A percentile compares a stretch with the other conserved stretches of the same genome.
These are phyloP conservation scores for Calonectris borealis DNA, from an alignment of 2,113 vertebrate genomes.

Conservation along the genomic window DNA sequence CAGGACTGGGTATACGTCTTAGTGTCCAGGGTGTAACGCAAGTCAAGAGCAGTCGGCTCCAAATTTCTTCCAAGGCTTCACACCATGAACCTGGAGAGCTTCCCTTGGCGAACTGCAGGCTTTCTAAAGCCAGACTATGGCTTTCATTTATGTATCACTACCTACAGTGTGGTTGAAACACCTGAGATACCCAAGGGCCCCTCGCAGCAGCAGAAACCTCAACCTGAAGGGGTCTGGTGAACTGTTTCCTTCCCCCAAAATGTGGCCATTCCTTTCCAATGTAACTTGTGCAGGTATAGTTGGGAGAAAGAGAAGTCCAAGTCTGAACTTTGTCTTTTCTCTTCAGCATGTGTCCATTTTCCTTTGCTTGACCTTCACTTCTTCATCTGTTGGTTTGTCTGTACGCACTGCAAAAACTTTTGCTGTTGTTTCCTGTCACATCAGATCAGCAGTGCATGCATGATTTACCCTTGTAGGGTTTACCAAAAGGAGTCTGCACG, in stretches of 20 bases:
- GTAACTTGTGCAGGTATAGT: not conserved
- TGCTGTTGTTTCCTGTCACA: not conserved
- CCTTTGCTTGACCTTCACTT: not conserved
- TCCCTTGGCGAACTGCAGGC: not conserved
- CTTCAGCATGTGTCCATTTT: not conserved
- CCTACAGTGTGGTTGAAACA: not conserved
- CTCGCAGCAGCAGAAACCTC: not conserved
- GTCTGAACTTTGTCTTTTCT: not conserved
- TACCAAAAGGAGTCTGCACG: not conserved
- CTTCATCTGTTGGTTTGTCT: not conserved
- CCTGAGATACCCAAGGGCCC: not conserved
- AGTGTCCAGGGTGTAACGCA: not conserved
- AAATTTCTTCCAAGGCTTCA: not conserved
- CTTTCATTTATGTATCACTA: not conserved
- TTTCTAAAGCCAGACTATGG: not conserved
- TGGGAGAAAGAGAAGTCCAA: not conserved
- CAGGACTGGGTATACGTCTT: not conserved
- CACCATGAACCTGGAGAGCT: not conserved
- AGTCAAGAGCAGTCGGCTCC: not conserved
- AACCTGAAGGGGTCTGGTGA: not conserved
- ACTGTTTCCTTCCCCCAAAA: not conserved
- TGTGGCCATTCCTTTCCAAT: not conserved
- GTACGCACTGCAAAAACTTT: not conserved
- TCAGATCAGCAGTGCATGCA: not conserved
- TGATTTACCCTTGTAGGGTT: not conserved